These are phyloP conservation scores for Aphelocoma coerulescens DNA, from an alignment of 2,113 vertebrate genomes.

Conservation along the genomic window DNA sequence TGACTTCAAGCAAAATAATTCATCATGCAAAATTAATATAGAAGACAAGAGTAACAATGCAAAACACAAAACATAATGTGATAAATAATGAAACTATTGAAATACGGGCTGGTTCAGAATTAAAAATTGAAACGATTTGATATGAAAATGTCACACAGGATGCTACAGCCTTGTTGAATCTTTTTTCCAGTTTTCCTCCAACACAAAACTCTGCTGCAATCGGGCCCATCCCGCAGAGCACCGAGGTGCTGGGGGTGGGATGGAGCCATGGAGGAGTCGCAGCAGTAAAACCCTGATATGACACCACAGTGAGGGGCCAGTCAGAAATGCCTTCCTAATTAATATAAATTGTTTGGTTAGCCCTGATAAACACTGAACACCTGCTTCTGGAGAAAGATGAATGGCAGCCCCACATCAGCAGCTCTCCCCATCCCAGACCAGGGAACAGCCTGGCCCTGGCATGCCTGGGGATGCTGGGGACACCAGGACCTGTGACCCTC, in stretches of 20 bases:
- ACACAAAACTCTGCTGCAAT: background rate
- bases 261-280: background rate
- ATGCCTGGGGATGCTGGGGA: background rate
- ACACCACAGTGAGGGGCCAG: background rate
- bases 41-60: constrained; percentile 15
- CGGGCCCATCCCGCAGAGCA: fast-evolving
- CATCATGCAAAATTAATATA: constrained; percentile 46
- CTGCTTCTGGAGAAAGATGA: background rate
- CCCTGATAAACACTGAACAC: background rate
- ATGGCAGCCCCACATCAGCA: background rate
- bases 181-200: background rate
- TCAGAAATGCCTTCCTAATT: background rate
- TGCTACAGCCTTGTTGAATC: background rate
- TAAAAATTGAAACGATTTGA: constrained; percentile 1
- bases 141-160: background rate
- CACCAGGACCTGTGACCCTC: background rate
- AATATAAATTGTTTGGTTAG: background rate
- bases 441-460: background rate
- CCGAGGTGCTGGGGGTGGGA: fast-evolving
- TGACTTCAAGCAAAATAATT: constrained; percentile 35
- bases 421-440: background rate
- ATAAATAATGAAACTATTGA: constrained; percentile 55
- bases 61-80: constrained; percentile 12
- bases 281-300: background rate
- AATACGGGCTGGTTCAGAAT: constrained; percentile 16